Evolutionary conservation across 2,113 vertebrate genomes (phyloP).

Genomic region (Peromyscus leucopus): DNA sequence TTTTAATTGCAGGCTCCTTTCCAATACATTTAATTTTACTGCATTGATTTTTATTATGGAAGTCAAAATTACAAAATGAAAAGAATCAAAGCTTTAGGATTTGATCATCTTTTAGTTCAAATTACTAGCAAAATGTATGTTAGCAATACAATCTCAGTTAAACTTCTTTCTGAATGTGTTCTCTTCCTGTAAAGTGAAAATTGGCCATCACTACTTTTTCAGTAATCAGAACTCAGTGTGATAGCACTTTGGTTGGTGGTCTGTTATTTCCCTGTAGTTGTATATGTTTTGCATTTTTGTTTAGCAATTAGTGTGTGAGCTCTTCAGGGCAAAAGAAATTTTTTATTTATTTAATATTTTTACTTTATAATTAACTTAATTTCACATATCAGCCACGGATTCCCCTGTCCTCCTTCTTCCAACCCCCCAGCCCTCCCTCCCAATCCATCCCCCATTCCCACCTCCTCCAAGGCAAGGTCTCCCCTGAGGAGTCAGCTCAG

Average conservation of each 20-base stretch:
- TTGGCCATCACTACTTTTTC: background rate
- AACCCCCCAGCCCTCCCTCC: too few relatives aligned
- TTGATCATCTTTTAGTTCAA: constrained; percentile 4
- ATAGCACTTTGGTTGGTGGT: background rate
- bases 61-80: background rate
- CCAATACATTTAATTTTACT: constrained; percentile 55
- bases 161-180: constrained; percentile 40
- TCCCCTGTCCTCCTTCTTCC: too few relatives aligned
- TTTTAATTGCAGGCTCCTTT: constrained; percentile 48
- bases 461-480: too few relatives aligned
- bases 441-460: too few relatives aligned
- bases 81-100: background rate
- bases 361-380: too few relatives aligned
- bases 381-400: too few relatives aligned
- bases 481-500: too few relatives aligned
- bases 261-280: background rate
- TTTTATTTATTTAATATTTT: too few relatives aligned
- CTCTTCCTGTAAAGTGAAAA: constrained; percentile 13
- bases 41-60: constrained; percentile 42
- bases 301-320: background rate
- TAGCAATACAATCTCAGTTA: background rate
- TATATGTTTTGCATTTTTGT: background rate
- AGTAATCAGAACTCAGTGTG: constrained; percentile 8
- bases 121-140: background rate
- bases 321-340: background rate